phyloP scores from a whole-genome alignment of 2,113 vertebrate species.

The Pterocles orientalis region DNA sequence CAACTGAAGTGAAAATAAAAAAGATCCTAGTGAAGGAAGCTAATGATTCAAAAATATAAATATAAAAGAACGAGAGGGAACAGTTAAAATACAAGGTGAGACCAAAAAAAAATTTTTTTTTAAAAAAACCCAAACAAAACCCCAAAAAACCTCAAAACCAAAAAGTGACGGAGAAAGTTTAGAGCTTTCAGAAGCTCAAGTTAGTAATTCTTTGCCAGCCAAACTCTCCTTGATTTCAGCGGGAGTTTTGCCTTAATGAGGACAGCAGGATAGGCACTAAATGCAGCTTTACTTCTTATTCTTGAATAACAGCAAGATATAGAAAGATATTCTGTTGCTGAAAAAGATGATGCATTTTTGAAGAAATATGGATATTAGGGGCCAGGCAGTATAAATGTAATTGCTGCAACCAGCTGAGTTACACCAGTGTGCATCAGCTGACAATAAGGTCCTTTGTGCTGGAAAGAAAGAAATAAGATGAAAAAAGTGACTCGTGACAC shows the following conservation, averaged over 20 bases:
- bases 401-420: constrained; percentile 3
- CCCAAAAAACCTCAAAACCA: not conserved
- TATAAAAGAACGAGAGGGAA: not conserved
- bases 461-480: constrained; percentile 5
- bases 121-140: not conserved
- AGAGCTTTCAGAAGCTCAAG: not conserved
- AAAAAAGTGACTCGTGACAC: not conserved
- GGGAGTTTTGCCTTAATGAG: constrained; percentile 42
- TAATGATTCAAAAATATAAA: not conserved
- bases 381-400: not conserved
- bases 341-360: not conserved
- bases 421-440: not conserved
- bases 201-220: not conserved
- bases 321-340: not conserved
- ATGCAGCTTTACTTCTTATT: not conserved
- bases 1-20: not conserved
- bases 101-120: not conserved
- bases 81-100: not conserved
- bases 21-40: not conserved
- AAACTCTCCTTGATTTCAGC: constrained; percentile 11
- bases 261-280: constrained; percentile 3
- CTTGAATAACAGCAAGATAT: not conserved
- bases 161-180: not conserved
- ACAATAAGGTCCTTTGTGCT: constrained; percentile 9
- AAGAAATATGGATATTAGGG: constrained; percentile 1